These are phyloP conservation scores for Urocolius indicus DNA, from an alignment of 2,113 vertebrate genomes.

Conservation along the genomic window DNA sequence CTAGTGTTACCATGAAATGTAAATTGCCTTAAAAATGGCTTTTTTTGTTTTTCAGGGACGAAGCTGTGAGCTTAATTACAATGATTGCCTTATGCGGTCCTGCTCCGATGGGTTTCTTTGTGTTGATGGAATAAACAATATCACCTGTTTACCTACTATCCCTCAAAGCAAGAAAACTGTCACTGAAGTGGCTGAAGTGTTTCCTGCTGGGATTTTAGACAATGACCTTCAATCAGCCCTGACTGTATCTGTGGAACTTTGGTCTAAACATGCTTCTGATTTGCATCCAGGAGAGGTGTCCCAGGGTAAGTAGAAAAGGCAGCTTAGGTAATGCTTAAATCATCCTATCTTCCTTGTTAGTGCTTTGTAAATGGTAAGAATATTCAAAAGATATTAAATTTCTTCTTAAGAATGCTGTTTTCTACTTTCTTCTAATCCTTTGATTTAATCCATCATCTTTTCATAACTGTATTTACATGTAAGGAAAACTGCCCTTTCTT, in stretches of 20 bases:
- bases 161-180: slow-evolving; percentile 10
- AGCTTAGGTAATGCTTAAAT: neutral
- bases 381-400: neutral
- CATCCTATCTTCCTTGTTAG: neutral
- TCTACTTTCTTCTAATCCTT: neutral
- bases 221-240: slow-evolving; percentile 13
- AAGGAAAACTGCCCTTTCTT: neutral
- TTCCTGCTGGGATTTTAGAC: slow-evolving; percentile 32
- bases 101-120: slow-evolving; percentile 82
- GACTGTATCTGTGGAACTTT: neutral
- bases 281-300: neutral
- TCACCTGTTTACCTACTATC: slow-evolving; percentile 78
- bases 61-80: slow-evolving; percentile 86
- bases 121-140: slow-evolving; percentile 83
- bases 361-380: neutral
- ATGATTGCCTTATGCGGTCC: slow-evolving; percentile 82
- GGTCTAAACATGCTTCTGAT: neutral
- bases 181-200: neutral
- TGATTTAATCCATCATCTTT: neutral
- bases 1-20: slow-evolving; percentile 12
- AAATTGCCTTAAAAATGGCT: slow-evolving; percentile 24
- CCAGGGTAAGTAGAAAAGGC: slow-evolving; percentile 35
- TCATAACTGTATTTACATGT: neutral
- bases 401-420: neutral
- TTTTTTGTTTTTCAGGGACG: slow-evolving; percentile 73